Evolutionary conservation across 2,888 invertebrate genomes (phyloP), one percentile per base, ranked within the genome.

Genomic region (Aleiodes testaceus): DNA sequence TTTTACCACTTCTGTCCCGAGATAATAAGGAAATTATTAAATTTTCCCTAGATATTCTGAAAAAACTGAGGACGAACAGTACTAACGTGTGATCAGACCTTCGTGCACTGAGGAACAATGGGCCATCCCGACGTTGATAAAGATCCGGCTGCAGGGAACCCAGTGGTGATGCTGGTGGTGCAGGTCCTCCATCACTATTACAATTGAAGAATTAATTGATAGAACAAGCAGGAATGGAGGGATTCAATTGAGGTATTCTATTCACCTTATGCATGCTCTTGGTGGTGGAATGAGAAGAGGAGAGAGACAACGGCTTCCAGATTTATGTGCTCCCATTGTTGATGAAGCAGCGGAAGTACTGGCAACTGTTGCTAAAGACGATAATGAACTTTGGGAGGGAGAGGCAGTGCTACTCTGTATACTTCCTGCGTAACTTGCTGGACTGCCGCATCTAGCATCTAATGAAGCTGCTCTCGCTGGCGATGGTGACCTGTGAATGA

Each of bases 61-160:
- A n/a, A n/a, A n/a, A n/a, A n/a, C n/a, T n/a, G n/a, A n/a, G n/a
- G n/a, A n/a, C n/a, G n/a, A n/a, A n/a, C n/a, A n/a, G 18, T 59
- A 59, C 59, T 59, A 59, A 59, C 59, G 59, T 59, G 16, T 45
- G n/a, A 20, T 47, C 69, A 11, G 63, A 83, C 82, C 82, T 83
- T 75, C 90, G 85, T 76, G 90, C 88, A 69, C 92, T 92, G 80
- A 94, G 90, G 83, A 95, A 92, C 55, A 96, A 88, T 0, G 95
- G 94, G 1, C 94, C 93, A 82, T 95, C 94, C 71, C 93, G 90
- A 80, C 93, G 91, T 16, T 95, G 93, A 87, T 97, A 97, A 47
- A 97, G 89, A 87, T 96, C 96, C 0, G 96, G 95, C 81, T 96
- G 95, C 1, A 97, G 91, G 18, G 96, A 93, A 36, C 97, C 97